Percentiles rank a stretch among this genome's conserved stretches.
Evolutionary conservation across 2,888 invertebrate species (phyloP).

Genomic region (Blastobasis adustella): DNA sequence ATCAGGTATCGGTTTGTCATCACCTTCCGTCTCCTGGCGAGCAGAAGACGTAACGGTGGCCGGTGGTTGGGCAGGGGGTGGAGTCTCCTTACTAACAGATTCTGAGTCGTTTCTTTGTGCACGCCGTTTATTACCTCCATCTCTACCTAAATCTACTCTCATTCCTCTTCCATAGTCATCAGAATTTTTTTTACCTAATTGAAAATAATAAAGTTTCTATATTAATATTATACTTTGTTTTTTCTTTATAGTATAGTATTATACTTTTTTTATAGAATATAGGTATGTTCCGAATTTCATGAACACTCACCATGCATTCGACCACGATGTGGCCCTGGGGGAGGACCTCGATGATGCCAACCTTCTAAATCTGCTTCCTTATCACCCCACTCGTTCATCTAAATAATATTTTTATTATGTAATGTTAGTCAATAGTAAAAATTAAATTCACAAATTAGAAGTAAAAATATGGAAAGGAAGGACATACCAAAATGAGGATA

Average conservation of each 20-base stretch:
- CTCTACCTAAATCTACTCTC: slow-evolving; percentile 50
- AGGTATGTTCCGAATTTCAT: not conserved
- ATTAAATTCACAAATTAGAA: not conserved
- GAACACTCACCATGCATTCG: slow-evolving; percentile 46
- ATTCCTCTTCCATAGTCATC: slow-evolving; percentile 62
- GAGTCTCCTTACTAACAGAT: slow-evolving; percentile 36
- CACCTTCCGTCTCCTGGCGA: slow-evolving; percentile 55
- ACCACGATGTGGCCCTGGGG: slow-evolving; percentile 67
- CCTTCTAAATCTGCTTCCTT: slow-evolving; percentile 64
- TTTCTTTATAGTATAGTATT: too few relatives aligned
- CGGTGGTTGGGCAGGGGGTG: slow-evolving; percentile 48
- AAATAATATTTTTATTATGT: slow-evolving; percentile 8
- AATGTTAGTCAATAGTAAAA: not conserved
- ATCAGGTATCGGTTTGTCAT: slow-evolving; percentile 75
- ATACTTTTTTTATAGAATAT: too few relatives aligned
- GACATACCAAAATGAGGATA: slow-evolving; percentile 65
- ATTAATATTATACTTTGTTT: not conserved
- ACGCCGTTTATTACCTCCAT: slow-evolving; percentile 53
- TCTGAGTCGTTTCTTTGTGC: slow-evolving; percentile 51
- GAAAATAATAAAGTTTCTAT: not conserved
- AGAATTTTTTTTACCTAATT: slow-evolving; percentile 15
- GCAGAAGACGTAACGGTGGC: slow-evolving; percentile 8
- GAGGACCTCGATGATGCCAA: slow-evolving; percentile 67
- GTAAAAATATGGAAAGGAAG: slow-evolving; percentile 14
- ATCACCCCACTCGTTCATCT: slow-evolving; percentile 72